Percentiles rank a stretch among this genome's conserved stretches.
phyloP scores from a whole-genome alignment of 2,888 invertebrate species.

The Achlya flavicornis region DNA sequence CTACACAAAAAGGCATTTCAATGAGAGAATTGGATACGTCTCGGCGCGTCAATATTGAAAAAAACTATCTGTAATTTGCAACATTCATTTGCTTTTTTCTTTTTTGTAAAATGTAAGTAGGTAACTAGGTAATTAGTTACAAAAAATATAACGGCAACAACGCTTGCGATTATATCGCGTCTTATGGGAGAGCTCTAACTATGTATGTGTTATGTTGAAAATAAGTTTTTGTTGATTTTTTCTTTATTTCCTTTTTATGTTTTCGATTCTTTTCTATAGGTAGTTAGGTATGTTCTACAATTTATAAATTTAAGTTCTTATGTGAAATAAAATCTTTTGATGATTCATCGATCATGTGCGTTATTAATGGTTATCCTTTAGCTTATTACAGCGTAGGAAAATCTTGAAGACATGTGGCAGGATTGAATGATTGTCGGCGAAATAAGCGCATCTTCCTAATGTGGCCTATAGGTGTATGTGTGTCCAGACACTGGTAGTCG shows the following conservation, averaged over 20 bases:
- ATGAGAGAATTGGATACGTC: too few relatives aligned
- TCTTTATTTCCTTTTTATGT: conserved; percentile 19
- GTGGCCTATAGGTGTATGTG: conserved; percentile 75
- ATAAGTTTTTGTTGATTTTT: conserved; percentile 23
- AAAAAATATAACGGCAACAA: too few relatives aligned
- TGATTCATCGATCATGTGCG: conserved; percentile 39
- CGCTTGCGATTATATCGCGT: too few relatives aligned
- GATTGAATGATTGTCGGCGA: conserved; percentile 72
- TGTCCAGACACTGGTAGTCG: conserved; percentile 74
- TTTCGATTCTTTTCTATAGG: not conserved
- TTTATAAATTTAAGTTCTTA: not conserved
- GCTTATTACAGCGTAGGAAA: conserved; percentile 49
- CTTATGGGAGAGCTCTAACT: too few relatives aligned
- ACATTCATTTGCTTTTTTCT: too few relatives aligned
- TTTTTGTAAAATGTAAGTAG: too few relatives aligned
- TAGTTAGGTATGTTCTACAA: not conserved
- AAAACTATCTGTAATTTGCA: too few relatives aligned
- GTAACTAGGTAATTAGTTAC: too few relatives aligned
- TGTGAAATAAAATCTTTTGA: conserved; percentile 34
- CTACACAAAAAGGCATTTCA: too few relatives aligned
- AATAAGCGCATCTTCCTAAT: conserved; percentile 67
- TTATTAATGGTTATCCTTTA: not conserved
- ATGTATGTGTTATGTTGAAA: not conserved
- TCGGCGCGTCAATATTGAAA: too few relatives aligned
- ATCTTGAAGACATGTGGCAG: conserved; percentile 65